Conservation (phyloP, 2,797 vertebrate genomes). For the Australoheros facetus region DNA sequence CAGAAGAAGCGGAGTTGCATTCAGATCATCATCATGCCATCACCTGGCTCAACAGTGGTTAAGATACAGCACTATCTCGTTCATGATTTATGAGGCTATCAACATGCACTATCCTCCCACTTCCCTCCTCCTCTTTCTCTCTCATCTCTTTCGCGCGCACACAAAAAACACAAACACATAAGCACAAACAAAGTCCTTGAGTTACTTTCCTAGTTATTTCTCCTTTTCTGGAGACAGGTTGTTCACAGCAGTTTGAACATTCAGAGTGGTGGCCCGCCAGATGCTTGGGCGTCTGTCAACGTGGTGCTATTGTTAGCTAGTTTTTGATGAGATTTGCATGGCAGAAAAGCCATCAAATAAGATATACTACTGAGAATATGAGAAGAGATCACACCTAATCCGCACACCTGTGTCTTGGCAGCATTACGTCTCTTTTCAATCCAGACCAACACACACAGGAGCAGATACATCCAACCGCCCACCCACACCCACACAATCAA, state of each 20-base stretch:
- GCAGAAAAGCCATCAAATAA: conserved; percentile 79
- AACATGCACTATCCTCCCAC: conserved; percentile 35
- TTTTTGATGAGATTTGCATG: conserved; percentile 83
- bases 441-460: conserved; percentile 44
- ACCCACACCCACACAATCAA: conserved; percentile 50
- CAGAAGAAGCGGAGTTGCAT: conserved; percentile 38
- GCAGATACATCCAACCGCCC: conserved; percentile 39
- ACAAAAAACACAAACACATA: conserved; percentile 18
- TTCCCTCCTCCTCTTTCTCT: neutral
- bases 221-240: conserved; percentile 69
- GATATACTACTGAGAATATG: conserved; percentile 74
- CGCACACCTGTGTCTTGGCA: conserved; percentile 75
- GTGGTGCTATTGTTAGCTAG: conserved; percentile 77
- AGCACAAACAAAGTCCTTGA: conserved; percentile 30
- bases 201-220: conserved; percentile 49
- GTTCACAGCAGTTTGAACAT: conserved; percentile 76
- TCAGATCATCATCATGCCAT: conserved; percentile 57
- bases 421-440: conserved; percentile 48
- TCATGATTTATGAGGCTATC: conserved; percentile 73
- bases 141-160: conserved; percentile 21
- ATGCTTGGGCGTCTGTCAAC: conserved; percentile 79
- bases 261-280: conserved; percentile 72
- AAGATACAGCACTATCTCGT: conserved; percentile 62
- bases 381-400: conserved; percentile 74
- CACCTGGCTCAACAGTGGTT: conserved; percentile 67